Evolutionary conservation across 2,888 invertebrate genomes (phyloP), one percentile per base, ranked within the genome.

Genomic region (Troilus luridus): DNA sequence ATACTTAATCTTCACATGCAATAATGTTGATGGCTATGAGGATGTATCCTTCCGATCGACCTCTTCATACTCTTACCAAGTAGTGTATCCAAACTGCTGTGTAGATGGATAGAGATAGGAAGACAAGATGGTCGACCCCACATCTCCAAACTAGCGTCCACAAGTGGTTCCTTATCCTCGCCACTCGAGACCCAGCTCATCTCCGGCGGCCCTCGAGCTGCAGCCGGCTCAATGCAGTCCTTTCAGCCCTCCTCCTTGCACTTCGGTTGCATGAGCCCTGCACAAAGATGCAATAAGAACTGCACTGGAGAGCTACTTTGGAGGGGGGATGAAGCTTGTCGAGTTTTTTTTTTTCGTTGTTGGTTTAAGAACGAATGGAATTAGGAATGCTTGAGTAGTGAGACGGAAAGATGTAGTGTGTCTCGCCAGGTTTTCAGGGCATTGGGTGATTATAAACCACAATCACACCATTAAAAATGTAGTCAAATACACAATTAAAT

Each of bases 221-320:
- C 67, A 67, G 67, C 67, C 14, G 67, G 24, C 1, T 67, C 12
- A 67, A 67, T 67, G 24, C 67, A 67, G 7, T 24, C 67, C 67
- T 67, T 67, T 67, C 67, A 67, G 24, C 64, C 67, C 54, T 56
- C 19, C 81, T 24, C 21, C 41, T 81, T 81, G 81, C 81, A 81
- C 54, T 81, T 56, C 81, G 81, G 81, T 3, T 21, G 8, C 81
- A 81, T 81, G 21, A 56, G 81, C 54, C 81, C 54, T 21, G 81
- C 54, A 67, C 67, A 67, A 67, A 67, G 67, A 67, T 67, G 67
- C 67, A 67, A 24, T 67, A 67, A 67, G 67, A 67, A 67, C 67
- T 67, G 67, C 67, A 24, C 24, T 67, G 24, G 24, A 67, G 67
- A 14, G 67, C 67, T 67, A 67, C 67, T 67, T 67, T 67, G 24